Evolutionary conservation across 2,113 vertebrate genomes (phyloP).

Genomic region (Paramisgurnus dabryanus): DNA sequence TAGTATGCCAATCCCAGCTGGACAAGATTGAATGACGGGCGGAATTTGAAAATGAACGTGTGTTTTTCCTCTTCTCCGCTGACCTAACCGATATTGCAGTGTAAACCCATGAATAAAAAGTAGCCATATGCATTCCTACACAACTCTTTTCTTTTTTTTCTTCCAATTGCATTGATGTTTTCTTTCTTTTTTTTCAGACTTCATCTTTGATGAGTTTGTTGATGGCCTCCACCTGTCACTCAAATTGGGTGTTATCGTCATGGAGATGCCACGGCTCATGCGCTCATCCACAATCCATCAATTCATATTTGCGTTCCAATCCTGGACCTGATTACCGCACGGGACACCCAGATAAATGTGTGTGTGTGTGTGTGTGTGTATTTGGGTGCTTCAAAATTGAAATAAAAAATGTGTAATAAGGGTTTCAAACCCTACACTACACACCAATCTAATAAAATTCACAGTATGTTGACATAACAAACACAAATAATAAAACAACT

Average conservation of each 20-base stretch:
- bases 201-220: constrained; percentile 29
- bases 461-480: constrained; percentile 5
- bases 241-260: constrained; percentile 31
- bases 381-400: constrained; percentile 1
- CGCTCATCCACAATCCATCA: constrained; percentile 17
- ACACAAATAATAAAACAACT: constrained; percentile 14
- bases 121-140: constrained; percentile 34
- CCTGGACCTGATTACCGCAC: constrained; percentile 35
- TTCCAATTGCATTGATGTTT: constrained; percentile 35
- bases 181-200: constrained; percentile 32
- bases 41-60: constrained; percentile 40
- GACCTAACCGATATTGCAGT: constrained; percentile 41
- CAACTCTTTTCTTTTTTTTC: constrained; percentile 11
- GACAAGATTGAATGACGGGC: constrained; percentile 30
- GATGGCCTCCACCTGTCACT: constrained; percentile 34
- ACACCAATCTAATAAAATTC: constrained; percentile 5
- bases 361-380: background rate
- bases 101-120: constrained; percentile 52
- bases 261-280: constrained; percentile 4
- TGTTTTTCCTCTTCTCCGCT: constrained; percentile 15
- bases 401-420: background rate
- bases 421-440: background rate
- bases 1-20: constrained; percentile 23
- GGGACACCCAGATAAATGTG: background rate
- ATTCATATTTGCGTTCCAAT: constrained; percentile 31